These are phyloP conservation scores for Podarcis muralis DNA, from an alignment of 2,113 vertebrate genomes.

Conservation along the genomic window DNA sequence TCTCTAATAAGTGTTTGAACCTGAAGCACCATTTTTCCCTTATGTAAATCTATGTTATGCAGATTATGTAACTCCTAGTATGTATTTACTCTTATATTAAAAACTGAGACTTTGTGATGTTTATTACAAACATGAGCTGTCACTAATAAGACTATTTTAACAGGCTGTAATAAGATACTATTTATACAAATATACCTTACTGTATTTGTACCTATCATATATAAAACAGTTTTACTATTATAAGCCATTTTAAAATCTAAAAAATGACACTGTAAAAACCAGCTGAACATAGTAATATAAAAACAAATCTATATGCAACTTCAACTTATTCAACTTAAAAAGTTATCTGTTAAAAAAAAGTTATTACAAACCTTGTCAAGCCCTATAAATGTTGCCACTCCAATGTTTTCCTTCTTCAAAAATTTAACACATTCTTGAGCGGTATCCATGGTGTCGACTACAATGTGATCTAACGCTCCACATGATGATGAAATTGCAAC, in stretches of 20 bases:
- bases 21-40: neutral
- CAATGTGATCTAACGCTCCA: conserved; percentile 90
- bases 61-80: neutral
- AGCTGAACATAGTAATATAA: neutral
- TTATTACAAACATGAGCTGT: neutral
- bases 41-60: neutral
- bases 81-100: neutral
- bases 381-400: conserved; percentile 93
- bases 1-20: neutral
- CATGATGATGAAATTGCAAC: conserved; percentile 93
- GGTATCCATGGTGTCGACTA: conserved; percentile 95
- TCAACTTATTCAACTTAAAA: neutral
- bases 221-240: too few species aligned
- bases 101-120: neutral
- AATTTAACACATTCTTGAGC: conserved; percentile 94
- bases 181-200: neutral
- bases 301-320: neutral
- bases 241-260: too few species aligned
- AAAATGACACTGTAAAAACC: too few species aligned
- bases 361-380: conserved; percentile 88
- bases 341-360: neutral
- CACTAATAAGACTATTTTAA: neutral
- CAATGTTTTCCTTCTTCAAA: conserved; percentile 86
- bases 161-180: neutral
- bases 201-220: too few species aligned